A percentile compares a stretch with the other conserved stretches of the same genome.
These are phyloP conservation scores for Carduelis carduelis DNA, from an alignment of 2,797 vertebrate genomes.

Conservation along the genomic window DNA sequence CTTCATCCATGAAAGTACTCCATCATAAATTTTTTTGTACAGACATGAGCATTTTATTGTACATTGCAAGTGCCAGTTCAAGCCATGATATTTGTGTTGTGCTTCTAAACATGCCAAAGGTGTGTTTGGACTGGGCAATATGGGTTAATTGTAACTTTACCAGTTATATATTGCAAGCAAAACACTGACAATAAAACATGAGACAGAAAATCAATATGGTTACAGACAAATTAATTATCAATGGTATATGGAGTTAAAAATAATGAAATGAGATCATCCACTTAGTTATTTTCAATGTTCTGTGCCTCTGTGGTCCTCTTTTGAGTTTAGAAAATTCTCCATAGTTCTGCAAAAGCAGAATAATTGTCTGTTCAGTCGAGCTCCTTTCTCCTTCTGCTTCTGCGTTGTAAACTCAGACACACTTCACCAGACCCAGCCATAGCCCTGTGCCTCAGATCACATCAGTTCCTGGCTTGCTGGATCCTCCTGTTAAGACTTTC, in stretches of 20 bases:
- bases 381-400: neutral
- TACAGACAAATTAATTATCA: constrained; percentile 68
- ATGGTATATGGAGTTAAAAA: constrained; percentile 50
- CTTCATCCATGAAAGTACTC: neutral
- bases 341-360: neutral
- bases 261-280: constrained; percentile 59
- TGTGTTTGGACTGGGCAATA: constrained; percentile 2
- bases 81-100: neutral
- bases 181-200: constrained; percentile 56
- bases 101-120: neutral
- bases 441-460: neutral
- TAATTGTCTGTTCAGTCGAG: neutral
- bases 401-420: neutral
- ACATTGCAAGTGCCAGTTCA: neutral
- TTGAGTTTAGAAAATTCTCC: constrained; percentile 5
- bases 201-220: constrained; percentile 59
- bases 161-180: constrained; percentile 55
- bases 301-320: neutral
- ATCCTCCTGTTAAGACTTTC: neutral
- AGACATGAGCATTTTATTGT: neutral
- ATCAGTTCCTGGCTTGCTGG: neutral
- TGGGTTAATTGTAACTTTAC: constrained; percentile 55
- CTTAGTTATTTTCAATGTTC: constrained; percentile 30
- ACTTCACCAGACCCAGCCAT: neutral
- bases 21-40: neutral